A percentile compares a stretch with the other conserved stretches of the same genome.
Evolutionary conservation across 2,888 invertebrate genomes (phyloP).

Genomic region (Pachydiplax longipennis): DNA sequence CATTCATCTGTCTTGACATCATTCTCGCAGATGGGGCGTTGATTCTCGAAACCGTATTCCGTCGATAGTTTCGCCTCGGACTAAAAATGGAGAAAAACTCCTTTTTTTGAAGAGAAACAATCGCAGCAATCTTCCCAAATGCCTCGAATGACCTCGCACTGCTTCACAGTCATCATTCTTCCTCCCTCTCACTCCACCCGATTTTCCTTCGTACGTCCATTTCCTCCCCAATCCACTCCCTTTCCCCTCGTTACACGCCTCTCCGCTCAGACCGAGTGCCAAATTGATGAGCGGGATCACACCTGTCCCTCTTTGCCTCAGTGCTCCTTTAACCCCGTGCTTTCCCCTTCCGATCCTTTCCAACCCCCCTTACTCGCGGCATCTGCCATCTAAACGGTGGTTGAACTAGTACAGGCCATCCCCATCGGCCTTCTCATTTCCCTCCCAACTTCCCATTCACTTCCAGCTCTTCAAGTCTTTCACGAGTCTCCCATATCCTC

Average conservation of each 20-base stretch:
- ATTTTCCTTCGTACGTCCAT: not conserved
- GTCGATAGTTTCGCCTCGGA: not conserved
- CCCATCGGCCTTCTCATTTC: not conserved
- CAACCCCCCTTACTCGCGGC: not conserved
- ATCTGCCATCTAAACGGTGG: not conserved
- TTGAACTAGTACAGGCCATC: not conserved
- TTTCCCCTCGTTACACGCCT: not conserved
- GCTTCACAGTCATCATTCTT: not conserved
- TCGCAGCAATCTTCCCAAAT: not conserved
- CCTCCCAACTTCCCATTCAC: not conserved
- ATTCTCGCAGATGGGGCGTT: not conserved
- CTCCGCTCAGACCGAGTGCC: constrained; percentile 17
- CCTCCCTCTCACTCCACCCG: not conserved
- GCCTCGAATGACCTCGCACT: not conserved
- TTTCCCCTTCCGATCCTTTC: not conserved
- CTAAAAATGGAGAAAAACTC: not conserved
- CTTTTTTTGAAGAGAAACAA: not conserved
- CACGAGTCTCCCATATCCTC: not conserved
- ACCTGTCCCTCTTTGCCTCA: not conserved
- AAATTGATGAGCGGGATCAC: constrained; percentile 32
- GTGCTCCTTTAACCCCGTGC: not conserved
- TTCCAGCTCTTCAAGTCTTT: not conserved
- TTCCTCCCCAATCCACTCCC: not conserved
- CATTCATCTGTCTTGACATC: not conserved
- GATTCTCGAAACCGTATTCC: not conserved